These are phyloP conservation scores for Drosophila melanocephala DNA, from an alignment of 2,888 invertebrate species.

Conservation along the genomic window DNA sequence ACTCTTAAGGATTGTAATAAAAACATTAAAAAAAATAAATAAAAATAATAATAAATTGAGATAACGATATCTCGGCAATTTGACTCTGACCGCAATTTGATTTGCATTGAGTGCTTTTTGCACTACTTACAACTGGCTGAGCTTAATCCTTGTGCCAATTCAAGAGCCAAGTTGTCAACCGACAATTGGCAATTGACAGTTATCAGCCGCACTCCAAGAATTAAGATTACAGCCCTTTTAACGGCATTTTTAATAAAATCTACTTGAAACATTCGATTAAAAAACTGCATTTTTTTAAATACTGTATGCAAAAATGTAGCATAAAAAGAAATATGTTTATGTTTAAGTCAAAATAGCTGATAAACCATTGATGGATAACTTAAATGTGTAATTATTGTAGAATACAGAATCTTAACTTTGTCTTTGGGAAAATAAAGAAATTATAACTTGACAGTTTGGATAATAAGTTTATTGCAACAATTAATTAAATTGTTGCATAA, in stretches of 20 bases:
- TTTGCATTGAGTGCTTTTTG: conserved; percentile 39
- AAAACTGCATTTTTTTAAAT: too few relatives aligned
- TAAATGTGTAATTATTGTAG: neutral
- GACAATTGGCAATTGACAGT: conserved; percentile 11
- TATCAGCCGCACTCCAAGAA: conserved; percentile 26
- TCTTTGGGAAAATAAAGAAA: neutral
- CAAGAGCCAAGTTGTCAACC: conserved; percentile 26
- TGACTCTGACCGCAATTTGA: conserved; percentile 64
- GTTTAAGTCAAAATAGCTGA: too few relatives aligned
- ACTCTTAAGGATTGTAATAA: conserved; percentile 32
- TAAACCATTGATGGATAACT: too few relatives aligned
- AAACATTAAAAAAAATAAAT: neutral
- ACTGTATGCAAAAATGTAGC: too few relatives aligned
- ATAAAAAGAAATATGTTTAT: neutral
- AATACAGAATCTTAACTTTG: neutral
- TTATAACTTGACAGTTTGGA: neutral
- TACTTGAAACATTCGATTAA: neutral
- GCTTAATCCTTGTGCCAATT: conserved; percentile 58
- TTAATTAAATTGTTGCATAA: neutral
- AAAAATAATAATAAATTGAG: conserved; percentile 2
- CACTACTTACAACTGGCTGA: conserved; percentile 1
- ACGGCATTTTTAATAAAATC: conserved; percentile 1
- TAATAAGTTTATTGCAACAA: neutral
- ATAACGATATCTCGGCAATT: conserved; percentile 57
- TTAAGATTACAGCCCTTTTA: conserved; percentile 8